phyloP scores from a whole-genome alignment of 35 echinoderm and acorn worm species.

The Strongylocentrotus purpuratus region DNA sequence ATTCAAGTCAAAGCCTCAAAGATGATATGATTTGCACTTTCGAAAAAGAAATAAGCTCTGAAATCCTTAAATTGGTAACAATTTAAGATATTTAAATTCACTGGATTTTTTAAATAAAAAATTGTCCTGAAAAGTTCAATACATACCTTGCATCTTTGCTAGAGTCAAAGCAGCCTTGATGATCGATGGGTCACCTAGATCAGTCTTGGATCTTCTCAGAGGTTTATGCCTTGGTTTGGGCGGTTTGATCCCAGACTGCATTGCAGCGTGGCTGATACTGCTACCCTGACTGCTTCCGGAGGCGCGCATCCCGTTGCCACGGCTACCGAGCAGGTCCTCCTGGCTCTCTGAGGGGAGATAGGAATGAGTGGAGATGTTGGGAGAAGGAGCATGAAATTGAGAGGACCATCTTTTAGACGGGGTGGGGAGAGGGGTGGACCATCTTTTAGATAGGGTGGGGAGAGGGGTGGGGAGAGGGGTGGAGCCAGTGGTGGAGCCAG shows the following conservation, averaged over 20 bases:
- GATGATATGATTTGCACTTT: too few species aligned
- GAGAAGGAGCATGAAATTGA: not conserved
- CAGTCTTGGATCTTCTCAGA: not conserved
- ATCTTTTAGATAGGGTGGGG: not conserved
- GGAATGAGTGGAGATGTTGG: not conserved
- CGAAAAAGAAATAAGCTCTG: too few species aligned
- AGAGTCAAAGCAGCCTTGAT: conserved; percentile 40
- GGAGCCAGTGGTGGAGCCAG: not conserved
- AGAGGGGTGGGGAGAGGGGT: not conserved
- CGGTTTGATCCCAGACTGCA: conserved; percentile 10
- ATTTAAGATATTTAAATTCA: too few species aligned
- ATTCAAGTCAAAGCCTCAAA: too few species aligned
- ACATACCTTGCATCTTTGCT: conserved; percentile 40
- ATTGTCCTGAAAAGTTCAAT: not conserved
- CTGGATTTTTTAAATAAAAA: too few species aligned
- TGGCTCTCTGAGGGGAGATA: conserved; percentile 22
- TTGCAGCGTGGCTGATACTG: conserved; percentile 18
- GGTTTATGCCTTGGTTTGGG: conserved; percentile 30
- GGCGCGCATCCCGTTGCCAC: not conserved
- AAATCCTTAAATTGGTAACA: too few species aligned
- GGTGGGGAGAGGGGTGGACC: not conserved
- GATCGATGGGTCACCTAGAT: conserved; percentile 28
- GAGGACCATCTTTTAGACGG: not conserved
- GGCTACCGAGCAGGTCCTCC: conserved; percentile 22
- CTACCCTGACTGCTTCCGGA: conserved; percentile 33